These are phyloP conservation scores for Reticulitermes speratus DNA, from an alignment of 1,140 invertebrate species.

Conservation along the genomic window DNA sequence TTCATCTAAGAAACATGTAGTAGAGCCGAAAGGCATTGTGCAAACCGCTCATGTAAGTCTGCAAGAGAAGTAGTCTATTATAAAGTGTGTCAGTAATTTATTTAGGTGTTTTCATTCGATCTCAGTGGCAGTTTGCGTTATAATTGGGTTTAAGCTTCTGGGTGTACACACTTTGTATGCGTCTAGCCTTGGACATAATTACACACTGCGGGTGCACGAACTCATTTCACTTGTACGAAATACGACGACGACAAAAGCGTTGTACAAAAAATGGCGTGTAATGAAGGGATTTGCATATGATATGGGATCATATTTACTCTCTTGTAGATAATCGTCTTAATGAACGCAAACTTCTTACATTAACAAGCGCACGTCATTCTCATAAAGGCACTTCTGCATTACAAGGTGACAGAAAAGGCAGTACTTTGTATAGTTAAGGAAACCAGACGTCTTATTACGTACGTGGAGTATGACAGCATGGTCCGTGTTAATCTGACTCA, in stretches of 20 bases:
- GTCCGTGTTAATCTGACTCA: too few species aligned
- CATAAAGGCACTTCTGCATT: not conserved
- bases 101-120: conserved; percentile 16
- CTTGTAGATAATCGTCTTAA: not conserved
- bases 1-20: too few species aligned
- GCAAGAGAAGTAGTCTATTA: not conserved
- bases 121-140: not conserved
- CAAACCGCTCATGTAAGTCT: not conserved
- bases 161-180: not conserved
- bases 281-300: not conserved
- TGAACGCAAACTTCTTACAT: not conserved
- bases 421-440: not conserved
- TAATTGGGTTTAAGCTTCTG: not conserved
- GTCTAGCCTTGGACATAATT: not conserved
- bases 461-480: too few species aligned
- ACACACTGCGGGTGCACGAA: not conserved
- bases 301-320: not conserved
- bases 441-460: too few species aligned
- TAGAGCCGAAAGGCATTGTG: not conserved
- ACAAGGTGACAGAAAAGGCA: not conserved
- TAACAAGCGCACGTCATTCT: not conserved
- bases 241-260: not conserved
- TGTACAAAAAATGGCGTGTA: conserved; percentile 9
- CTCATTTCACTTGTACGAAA: not conserved
- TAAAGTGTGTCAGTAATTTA: not conserved